Percentiles rank a stretch among this genome's conserved stretches.
Evolutionary conservation across 2,888 invertebrate species (phyloP).

Genomic region (Apotomis turbidana): DNA sequence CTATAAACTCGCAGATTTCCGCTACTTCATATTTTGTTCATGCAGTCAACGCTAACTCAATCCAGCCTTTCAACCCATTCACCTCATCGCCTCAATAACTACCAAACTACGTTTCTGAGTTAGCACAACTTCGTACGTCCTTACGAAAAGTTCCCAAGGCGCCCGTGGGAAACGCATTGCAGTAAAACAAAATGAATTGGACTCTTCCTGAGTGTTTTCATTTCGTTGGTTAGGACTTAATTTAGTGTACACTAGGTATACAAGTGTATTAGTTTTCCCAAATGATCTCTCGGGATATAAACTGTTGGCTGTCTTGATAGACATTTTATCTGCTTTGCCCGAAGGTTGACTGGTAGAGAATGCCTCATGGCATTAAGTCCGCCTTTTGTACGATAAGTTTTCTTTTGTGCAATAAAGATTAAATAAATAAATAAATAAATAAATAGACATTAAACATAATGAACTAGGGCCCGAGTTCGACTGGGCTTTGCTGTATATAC

Average conservation of each 20-base stretch:
- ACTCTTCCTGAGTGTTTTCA: conserved; percentile 44
- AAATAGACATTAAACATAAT: neutral
- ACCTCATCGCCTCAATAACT: conserved; percentile 35
- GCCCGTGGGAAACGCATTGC: conserved; percentile 48
- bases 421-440: too few species aligned
- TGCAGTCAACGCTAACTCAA: conserved; percentile 20
- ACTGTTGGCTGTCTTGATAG: neutral
- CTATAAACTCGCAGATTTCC: too few species aligned
- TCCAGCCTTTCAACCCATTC: conserved; percentile 33
- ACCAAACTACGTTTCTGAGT: conserved; percentile 35
- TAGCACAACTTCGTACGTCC: conserved; percentile 54
- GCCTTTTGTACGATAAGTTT: too few species aligned
- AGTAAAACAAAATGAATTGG: conserved; percentile 57
- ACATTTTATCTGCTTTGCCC: too few species aligned
- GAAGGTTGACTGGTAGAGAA: too few species aligned
- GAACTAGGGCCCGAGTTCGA: neutral
- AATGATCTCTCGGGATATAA: neutral
- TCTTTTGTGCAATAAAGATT: too few species aligned
- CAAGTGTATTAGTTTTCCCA: neutral
- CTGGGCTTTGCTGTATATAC: too few species aligned
- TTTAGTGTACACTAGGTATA: conserved; percentile 31
- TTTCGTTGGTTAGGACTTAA: conserved; percentile 49
- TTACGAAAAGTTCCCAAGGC: conserved; percentile 57
- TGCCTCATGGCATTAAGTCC: too few species aligned
- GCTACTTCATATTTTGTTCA: conserved; percentile 6